Evolutionary conservation across 2,888 invertebrate species (phyloP), one percentile per base, ranked within the genome.

Genomic region (Baronia brevicornis): DNA sequence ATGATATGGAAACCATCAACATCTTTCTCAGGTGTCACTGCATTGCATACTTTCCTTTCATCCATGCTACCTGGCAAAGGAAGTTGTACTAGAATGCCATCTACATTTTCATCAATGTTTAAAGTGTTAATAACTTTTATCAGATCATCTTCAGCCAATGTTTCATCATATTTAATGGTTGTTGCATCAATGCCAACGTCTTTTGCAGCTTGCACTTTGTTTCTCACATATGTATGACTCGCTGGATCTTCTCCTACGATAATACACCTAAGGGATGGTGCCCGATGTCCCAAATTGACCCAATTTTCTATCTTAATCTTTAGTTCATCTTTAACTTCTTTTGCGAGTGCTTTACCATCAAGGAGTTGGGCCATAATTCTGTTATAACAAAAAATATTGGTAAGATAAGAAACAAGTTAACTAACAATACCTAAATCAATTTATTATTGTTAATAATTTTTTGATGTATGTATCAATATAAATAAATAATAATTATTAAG

Each of bases 1-100:
- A 87, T 78, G 36, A 91, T 88, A 67, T 94, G 93, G 60, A 96
- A 96, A 0, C 96, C 96, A 71, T 97, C 96, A 0, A 97, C 95
- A 84, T 97, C 96, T 67, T 97, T 97, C 12, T 85, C 84, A 0
- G 92, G 92, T 15, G 86, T 72, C 0, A 97, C 90, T 0, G 93
- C 88, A 77, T 96, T 93, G 59, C 94, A 95, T 5, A 94, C 86
- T 51, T 84, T 87, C 39, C 91, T 86, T 58, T 94, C 94, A 48
- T 88, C 86, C 38, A 96, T 92, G 36, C 89, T 88, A 1, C 84
- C 69, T 0, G 96, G 96, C 20, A 97, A 82, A 0, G 96, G 96
- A 27, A 97, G 71, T 68, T 95, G 95, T 0, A 95, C 89, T 30
- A 97, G 72, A 46, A 97, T 90, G 0, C 95, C 96, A 75, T 95